These are phyloP conservation scores for Ammospiza maritima DNA, from an alignment of 2,797 vertebrate species.

Conservation along the genomic window DNA sequence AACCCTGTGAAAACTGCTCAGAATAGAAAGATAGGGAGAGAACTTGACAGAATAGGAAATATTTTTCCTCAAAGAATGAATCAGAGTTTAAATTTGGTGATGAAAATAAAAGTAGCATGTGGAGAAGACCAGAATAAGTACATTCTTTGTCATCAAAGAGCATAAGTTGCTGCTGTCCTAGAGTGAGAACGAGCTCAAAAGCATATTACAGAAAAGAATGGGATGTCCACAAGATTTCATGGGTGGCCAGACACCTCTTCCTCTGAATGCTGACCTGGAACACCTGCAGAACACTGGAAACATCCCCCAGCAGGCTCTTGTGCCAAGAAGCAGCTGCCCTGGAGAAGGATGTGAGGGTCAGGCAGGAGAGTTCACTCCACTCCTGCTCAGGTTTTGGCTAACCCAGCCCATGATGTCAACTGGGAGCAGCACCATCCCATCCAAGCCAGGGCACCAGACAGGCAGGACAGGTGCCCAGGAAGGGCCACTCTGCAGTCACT, in stretches of 20 bases:
- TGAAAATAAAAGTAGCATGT: not conserved
- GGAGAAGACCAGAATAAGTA: not conserved
- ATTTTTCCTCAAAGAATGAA: not conserved
- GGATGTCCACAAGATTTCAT: not conserved
- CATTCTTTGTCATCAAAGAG: not conserved
- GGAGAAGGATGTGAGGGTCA: not conserved
- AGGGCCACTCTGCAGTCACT: not conserved
- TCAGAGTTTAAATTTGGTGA: not conserved
- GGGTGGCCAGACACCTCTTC: not conserved
- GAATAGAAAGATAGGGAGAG: not conserved
- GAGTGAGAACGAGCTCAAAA: not conserved
- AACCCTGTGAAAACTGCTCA: not conserved
- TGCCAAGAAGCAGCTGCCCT: not conserved
- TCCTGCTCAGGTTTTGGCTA: not conserved
- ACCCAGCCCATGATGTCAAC: not conserved
- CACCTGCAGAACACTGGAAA: not conserved
- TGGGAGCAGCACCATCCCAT: not conserved
- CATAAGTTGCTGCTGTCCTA: not conserved
- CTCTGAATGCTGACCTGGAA: not conserved
- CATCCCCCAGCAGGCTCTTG: not conserved
- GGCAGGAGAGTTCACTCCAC: not conserved
- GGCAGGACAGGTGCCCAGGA: not conserved
- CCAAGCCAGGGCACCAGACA: not conserved
- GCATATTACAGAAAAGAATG: not conserved
- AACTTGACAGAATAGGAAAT: not conserved